Evolutionary conservation across 2,888 invertebrate species (phyloP), one percentile per base, ranked within the genome.

Genomic region (Oithona nana): DNA sequence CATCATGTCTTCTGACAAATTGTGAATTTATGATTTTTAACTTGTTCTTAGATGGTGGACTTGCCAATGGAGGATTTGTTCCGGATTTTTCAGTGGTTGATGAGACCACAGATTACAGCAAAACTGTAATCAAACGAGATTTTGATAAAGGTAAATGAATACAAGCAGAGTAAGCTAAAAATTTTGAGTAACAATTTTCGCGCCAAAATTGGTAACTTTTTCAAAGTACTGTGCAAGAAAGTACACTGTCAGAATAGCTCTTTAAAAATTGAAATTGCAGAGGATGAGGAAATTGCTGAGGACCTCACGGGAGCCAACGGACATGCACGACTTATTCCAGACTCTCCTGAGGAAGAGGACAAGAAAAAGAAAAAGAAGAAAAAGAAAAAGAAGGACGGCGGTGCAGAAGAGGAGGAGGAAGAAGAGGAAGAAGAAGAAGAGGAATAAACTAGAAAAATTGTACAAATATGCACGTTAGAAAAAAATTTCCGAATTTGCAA

Each of bases 341-440:
- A 31, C 39, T 48, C 13, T 11, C 49, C 48, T 22, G 49, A 50
- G 49, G 49, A 48, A n/a, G 13, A 2, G 24, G 24, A 26, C 8
- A 50, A 61, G 57, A 26, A 28, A 31, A 54, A 60, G 58, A 24
- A 57, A 31, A 63, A 57, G 49, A 61, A 58, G 29, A 63, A 57
- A 26, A 56, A 64, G 30, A 64, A 50, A 39, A 48, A 62, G 52
- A 64, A 63, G 64, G 64, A 64, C 56, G 64, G 65, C 57, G 64
- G 63, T 61, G 63, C 65, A 63, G 61, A 65, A 64, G 63, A 65
- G 63, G 60, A 64, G 57, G 61, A 62, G 64, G 64, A 63, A 63
- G 62, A 63, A 61, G 64, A 63, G 63, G 65, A 63, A 62, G 63
- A 63, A 62, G 63, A 63, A 64, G 64, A 66, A 66, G 64, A 65